Percentiles rank a stretch among this genome's conserved stretches.
Conservation (phyloP, 2,113 vertebrate genomes). For the Apaloderma vittatum region DNA sequence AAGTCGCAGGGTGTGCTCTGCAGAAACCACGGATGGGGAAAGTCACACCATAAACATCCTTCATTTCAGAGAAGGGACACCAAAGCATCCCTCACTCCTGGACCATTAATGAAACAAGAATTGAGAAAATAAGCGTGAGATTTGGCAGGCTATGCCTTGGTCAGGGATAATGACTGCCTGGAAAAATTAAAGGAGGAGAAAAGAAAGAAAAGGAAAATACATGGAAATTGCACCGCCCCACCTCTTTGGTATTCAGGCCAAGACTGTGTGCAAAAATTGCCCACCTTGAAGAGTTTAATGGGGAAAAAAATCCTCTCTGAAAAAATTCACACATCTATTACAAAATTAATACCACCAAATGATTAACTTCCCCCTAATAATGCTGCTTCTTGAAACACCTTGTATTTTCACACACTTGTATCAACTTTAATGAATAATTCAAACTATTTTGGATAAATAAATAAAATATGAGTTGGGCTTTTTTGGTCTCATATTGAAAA, state of each 20-base stretch:
- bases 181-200: neutral
- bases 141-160: neutral
- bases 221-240: neutral
- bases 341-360: slow-evolving; percentile 35
- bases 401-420: slow-evolving; percentile 68
- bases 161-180: neutral
- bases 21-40: neutral
- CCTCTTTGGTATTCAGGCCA: neutral
- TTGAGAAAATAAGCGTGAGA: neutral
- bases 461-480: slow-evolving; percentile 72
- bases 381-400: slow-evolving; percentile 53
- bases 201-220: neutral
- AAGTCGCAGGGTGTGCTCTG: neutral
- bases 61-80: neutral
- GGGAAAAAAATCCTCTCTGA: neutral
- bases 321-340: neutral
- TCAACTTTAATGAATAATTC: slow-evolving; percentile 75
- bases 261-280: neutral
- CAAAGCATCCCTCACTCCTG: neutral
- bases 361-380: slow-evolving; percentile 39
- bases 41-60: neutral
- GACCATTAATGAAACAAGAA: neutral
- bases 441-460: slow-evolving; percentile 75
- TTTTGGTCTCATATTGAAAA: slow-evolving; percentile 56
- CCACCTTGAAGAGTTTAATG: neutral